These are phyloP conservation scores for Chiloscyllium plagiosum DNA, from an alignment of 2,113 vertebrate genomes.

Conservation along the genomic window DNA sequence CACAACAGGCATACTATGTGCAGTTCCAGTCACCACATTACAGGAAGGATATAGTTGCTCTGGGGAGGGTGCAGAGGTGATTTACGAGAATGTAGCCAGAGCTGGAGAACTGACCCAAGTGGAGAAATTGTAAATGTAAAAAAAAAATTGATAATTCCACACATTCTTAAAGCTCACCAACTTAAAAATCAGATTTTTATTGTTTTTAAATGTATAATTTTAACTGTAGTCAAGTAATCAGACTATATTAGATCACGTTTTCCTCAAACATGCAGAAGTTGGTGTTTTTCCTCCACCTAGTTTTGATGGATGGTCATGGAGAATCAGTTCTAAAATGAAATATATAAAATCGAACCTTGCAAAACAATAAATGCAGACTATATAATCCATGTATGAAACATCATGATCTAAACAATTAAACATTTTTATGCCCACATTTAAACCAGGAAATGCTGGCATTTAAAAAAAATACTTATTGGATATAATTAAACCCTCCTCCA, in stretches of 20 bases:
- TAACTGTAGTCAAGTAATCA: neutral
- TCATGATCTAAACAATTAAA: neutral
- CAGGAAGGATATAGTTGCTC: neutral
- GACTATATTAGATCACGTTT: neutral
- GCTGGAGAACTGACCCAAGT: too few species aligned
- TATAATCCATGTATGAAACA: neutral
- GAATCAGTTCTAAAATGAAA: neutral
- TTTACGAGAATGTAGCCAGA: too few species aligned
- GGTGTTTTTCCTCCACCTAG: neutral
- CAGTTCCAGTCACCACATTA: neutral
- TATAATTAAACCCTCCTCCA: neutral
- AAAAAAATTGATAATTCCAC: neutral
- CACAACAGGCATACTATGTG: neutral
- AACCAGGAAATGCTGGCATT: neutral
- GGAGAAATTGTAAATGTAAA: too few species aligned
- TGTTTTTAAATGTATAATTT: neutral
- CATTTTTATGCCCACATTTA: neutral
- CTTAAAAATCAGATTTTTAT: neutral
- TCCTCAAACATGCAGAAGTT: neutral
- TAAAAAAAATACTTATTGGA: neutral
- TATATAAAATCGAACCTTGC: neutral
- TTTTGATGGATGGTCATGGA: neutral
- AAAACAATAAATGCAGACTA: neutral
- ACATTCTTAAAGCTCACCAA: neutral
- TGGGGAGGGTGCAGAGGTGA: neutral